phyloP scores from a whole-genome alignment of 2,888 invertebrate genomes.

The Flabesymbios commensalis region DNA sequence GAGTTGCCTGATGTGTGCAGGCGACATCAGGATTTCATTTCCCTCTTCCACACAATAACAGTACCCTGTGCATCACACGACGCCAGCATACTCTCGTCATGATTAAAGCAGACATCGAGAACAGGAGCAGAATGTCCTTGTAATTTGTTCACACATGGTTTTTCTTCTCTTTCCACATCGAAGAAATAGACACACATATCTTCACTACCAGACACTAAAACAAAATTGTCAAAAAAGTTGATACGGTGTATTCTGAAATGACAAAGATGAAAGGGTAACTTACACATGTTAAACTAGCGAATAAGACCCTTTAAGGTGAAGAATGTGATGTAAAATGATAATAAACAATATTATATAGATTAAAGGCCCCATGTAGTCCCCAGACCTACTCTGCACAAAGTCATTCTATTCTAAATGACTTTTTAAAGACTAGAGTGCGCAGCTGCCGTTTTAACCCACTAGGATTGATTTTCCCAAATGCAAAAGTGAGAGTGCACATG shows the following conservation, averaged over 20 bases:
- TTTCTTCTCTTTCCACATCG: constrained; percentile 69
- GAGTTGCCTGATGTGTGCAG: too few species aligned
- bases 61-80: constrained; percentile 77
- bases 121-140: constrained; percentile 83
- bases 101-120: constrained; percentile 82
- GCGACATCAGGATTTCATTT: too few species aligned
- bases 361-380: too few species aligned
- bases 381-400: too few species aligned
- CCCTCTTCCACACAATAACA: constrained; percentile 62
- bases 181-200: constrained; percentile 79
- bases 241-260: neutral
- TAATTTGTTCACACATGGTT: constrained; percentile 67
- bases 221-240: constrained; percentile 38
- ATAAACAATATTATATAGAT: too few species aligned
- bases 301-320: too few species aligned
- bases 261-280: neutral
- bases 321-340: too few species aligned
- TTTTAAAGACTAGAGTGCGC: too few species aligned
- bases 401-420: too few species aligned
- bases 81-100: constrained; percentile 83
- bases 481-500: too few species aligned
- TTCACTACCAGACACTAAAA: constrained; percentile 79
- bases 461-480: too few species aligned
- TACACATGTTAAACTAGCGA: neutral
- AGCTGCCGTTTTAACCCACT: too few species aligned